A percentile compares a stretch with the other conserved stretches of the same genome.
Conservation (phyloP, 2,797 vertebrate genomes). For the Peromyscus aztecus region DNA sequence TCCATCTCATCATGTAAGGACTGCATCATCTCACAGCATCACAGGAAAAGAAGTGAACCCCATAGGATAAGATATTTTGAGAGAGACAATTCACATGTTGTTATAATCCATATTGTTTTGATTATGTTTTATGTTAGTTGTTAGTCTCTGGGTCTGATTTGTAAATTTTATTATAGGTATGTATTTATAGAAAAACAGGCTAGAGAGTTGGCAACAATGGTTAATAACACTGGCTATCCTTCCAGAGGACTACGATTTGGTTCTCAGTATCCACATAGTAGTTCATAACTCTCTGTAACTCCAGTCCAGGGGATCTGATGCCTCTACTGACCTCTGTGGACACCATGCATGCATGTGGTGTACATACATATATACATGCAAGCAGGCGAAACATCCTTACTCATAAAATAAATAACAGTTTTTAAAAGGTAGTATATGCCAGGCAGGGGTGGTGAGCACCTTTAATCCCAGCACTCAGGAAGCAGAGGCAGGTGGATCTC, state of each 20-base stretch:
- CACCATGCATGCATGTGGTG: not conserved
- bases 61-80: not conserved
- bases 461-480: not conserved
- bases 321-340: not conserved
- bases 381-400: not conserved
- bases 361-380: not conserved
- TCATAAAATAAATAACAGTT: not conserved
- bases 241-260: not conserved
- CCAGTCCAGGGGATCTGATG: not conserved
- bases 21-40: not conserved
- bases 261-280: not conserved
- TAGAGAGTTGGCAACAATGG: not conserved
- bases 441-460: too few species aligned
- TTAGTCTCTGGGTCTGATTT: not conserved
- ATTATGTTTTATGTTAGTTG: not conserved
- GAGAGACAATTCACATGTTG: not conserved
- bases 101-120: not conserved
- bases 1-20: not conserved
- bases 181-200: not conserved
- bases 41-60: not conserved
- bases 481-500: not conserved
- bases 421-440: not conserved
- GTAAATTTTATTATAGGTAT: not conserved
- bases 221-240: not conserved
- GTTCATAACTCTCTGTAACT: not conserved